These are phyloP conservation scores for Gadus macrocephalus DNA, from an alignment of 2,113 vertebrate species.

Conservation along the genomic window DNA sequence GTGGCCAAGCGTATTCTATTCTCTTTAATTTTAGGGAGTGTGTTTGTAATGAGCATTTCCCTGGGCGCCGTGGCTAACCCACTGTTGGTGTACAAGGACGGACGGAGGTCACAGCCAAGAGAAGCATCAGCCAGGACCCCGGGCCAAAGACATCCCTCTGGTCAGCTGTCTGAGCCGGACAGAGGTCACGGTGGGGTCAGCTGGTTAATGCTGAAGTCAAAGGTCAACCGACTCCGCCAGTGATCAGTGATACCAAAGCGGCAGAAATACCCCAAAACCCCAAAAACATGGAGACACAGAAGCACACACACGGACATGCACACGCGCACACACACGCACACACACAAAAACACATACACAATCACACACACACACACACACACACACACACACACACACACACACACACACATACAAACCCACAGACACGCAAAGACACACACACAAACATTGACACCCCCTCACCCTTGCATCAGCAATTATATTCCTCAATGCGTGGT, in stretches of 20 bases:
- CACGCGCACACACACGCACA: not conserved
- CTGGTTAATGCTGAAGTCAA: conserved; percentile 48
- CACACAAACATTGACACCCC: too few relatives aligned
- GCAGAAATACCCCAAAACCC: not conserved
- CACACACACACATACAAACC: conserved; percentile 1
- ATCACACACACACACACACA: conserved; percentile 1
- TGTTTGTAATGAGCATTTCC: too few relatives aligned
- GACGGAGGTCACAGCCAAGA: conserved; percentile 20
- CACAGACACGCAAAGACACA: not conserved
- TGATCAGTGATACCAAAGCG: conserved; percentile 27
- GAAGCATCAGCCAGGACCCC: conserved; percentile 50
- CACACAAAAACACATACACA: not conserved
- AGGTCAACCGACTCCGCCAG: conserved; percentile 51
- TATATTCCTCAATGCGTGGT: too few relatives aligned
- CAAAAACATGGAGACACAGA: not conserved
- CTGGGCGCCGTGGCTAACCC: too few relatives aligned
- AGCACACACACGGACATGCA: not conserved
- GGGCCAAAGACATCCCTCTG: conserved; percentile 62
- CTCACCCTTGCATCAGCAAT: too few relatives aligned
- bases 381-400: conserved; percentile 6
- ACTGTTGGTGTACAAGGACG: conserved; percentile 28
- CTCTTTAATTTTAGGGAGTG: too few relatives aligned
- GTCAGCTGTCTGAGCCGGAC: conserved; percentile 51
- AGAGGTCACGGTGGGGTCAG: conserved; percentile 53
- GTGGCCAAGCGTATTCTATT: not conserved